Evolutionary conservation across 37 sponge, comb jelly and placozoan species (phyloP).

Genomic region (Dysidea cf. avara): DNA sequence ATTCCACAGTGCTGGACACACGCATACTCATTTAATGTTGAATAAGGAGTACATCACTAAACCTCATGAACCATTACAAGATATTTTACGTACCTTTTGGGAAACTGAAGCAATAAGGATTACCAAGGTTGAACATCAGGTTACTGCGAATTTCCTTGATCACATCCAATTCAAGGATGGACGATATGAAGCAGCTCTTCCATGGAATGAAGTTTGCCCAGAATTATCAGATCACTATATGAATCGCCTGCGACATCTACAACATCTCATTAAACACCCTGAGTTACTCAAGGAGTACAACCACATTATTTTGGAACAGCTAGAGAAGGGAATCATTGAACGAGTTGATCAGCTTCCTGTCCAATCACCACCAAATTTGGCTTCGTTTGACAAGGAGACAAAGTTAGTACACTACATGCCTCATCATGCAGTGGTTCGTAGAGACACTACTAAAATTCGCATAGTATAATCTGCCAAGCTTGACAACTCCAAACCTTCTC

Average conservation of each 20-base stretch:
- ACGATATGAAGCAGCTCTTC: slow-evolving; percentile 23
- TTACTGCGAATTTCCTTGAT: slow-evolving; percentile 9
- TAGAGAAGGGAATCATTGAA: slow-evolving; percentile 24
- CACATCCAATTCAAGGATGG: background rate
- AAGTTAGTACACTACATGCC: slow-evolving; percentile 43
- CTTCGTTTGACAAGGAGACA: no score
- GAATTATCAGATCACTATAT: slow-evolving; percentile 17
- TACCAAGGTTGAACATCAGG: background rate
- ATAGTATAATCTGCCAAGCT: slow-evolving; percentile 38
- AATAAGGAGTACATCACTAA: no score
- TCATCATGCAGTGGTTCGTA: slow-evolving; percentile 28
- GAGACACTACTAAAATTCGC: slow-evolving; percentile 31
- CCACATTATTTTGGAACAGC: slow-evolving; percentile 14
- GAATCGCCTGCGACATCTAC: background rate
- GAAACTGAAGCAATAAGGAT: slow-evolving; percentile 28
- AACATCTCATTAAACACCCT: slow-evolving; percentile 8
- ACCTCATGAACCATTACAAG: no score
- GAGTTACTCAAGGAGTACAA: slow-evolving; percentile 16
- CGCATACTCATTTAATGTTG: no score
- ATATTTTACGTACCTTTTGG: slow-evolving; percentile 18
- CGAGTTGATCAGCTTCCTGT: background rate
- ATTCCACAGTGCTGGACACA: no score
- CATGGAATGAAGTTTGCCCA: slow-evolving; percentile 24
- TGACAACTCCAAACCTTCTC: no score
- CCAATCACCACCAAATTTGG: background rate